phyloP scores from a whole-genome alignment of 1,140 invertebrate genomes.

The Reticulitermes speratus region DNA sequence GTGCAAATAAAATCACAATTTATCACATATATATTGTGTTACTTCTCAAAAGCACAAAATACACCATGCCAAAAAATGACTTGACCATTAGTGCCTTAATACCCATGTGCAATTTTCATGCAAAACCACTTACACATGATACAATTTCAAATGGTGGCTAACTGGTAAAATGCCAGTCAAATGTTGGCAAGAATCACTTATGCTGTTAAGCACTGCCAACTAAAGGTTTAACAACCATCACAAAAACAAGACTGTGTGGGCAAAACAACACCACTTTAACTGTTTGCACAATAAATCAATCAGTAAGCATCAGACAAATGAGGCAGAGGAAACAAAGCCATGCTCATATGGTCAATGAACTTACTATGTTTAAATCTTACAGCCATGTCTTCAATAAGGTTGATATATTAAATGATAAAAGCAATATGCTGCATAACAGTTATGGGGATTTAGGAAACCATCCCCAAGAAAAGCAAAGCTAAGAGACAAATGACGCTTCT shows the following conservation, averaged over 20 bases:
- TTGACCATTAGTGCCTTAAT: background rate
- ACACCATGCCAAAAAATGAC: background rate
- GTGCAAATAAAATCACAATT: background rate
- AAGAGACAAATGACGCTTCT: conserved; percentile 33
- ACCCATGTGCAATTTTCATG: background rate
- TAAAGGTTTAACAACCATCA: background rate
- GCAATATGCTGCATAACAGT: background rate
- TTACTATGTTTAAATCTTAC: background rate
- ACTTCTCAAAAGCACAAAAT: background rate
- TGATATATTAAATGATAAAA: background rate
- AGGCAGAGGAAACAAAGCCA: background rate
- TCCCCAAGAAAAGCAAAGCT: conserved; percentile 35
- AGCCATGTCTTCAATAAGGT: background rate
- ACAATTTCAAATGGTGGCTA: background rate
- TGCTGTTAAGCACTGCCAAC: background rate
- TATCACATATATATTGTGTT: too few relatives aligned
- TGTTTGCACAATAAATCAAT: background rate
- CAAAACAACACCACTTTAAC: background rate
- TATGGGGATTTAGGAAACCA: background rate
- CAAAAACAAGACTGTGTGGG: background rate
- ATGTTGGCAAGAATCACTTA: background rate
- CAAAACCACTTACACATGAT: background rate
- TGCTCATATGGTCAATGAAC: background rate
- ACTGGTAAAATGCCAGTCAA: background rate
- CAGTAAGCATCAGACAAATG: background rate